phyloP scores from a whole-genome alignment of 53 echinoderm and acorn worm species.

The Echinarachnius parma region DNA sequence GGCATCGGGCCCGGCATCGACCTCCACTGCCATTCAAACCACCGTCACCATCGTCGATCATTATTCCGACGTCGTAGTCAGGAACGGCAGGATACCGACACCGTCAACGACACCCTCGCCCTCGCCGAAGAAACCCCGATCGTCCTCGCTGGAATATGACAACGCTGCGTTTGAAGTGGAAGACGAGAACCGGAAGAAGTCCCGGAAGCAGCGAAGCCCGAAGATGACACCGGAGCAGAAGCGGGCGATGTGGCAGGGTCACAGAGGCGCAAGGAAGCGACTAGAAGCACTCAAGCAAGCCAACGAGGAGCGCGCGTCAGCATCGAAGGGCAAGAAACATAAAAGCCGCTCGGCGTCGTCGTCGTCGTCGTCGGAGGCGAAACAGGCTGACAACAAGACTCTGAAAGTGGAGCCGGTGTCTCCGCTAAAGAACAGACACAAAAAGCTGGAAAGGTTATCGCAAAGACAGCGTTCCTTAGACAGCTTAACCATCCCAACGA shows the following conservation, averaged over 20 bases:
- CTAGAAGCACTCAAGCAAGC: slow-evolving; percentile 41
- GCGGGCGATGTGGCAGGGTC: slow-evolving; percentile 75
- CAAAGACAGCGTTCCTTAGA: slow-evolving; percentile 29
- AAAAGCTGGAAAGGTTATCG: slow-evolving; percentile 34
- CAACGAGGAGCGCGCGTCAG: slow-evolving; percentile 12
- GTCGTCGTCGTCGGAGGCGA: not conserved
- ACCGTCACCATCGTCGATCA: slow-evolving; percentile 27
- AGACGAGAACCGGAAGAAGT: slow-evolving; percentile 40
- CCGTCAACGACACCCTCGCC: not conserved
- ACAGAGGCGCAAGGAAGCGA: slow-evolving; percentile 43
- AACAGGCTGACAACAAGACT: slow-evolving; percentile 15
- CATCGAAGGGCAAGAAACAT: slow-evolving; percentile 32
- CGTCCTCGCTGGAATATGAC: slow-evolving; percentile 35
- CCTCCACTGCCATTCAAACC: not conserved
- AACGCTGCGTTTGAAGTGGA: slow-evolving; percentile 62
- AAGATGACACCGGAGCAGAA: slow-evolving; percentile 70
- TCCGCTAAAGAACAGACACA: slow-evolving; percentile 28
- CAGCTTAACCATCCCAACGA: slow-evolving; percentile 18
- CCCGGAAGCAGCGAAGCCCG: slow-evolving; percentile 35
- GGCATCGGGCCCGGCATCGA: not conserved
- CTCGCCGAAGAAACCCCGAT: no score
- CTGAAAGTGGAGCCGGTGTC: not conserved
- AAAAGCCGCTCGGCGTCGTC: no score
- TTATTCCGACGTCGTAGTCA: slow-evolving; percentile 10
- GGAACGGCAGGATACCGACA: slow-evolving; percentile 5